Evolutionary conservation across 2,113 vertebrate genomes (phyloP).

Genomic region (Coryphaenoides rupestris): DNA sequence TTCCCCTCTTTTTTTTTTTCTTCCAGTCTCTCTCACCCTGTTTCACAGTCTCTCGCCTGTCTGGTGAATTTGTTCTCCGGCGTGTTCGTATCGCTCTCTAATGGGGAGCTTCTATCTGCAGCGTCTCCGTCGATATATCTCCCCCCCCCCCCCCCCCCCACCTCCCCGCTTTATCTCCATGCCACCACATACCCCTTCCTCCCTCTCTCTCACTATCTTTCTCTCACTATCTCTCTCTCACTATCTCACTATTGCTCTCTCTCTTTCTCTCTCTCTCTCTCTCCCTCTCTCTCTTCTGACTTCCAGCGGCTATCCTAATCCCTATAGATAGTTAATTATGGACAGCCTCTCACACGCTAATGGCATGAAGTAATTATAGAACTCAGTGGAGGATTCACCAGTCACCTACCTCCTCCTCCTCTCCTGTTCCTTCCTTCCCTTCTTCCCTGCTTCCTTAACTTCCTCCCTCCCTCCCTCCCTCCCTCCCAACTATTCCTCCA

Average conservation of each 20-base stretch:
- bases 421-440: constrained; percentile 12
- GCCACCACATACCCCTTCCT: not conserved
- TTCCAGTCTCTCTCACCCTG: not conserved
- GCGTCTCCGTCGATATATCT: not conserved
- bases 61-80: not conserved
- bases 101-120: too few relatives aligned
- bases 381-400: constrained; percentile 47
- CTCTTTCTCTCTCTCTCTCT: constrained; percentile 11
- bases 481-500: too few relatives aligned
- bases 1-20: constrained; percentile 4
- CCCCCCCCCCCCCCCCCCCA: not conserved
- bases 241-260: too few relatives aligned
- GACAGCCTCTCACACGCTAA: constrained; percentile 48
- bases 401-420: constrained; percentile 30
- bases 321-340: constrained; percentile 67
- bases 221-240: not conserved
- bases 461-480: not conserved
- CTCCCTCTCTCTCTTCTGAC: constrained; percentile 24
- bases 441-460: not conserved
- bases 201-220: constrained; percentile 1
- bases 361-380: constrained; percentile 64
- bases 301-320: constrained; percentile 53
- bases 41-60: not conserved
- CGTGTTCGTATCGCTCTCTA: not conserved
- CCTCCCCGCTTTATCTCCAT: not conserved